Evolutionary conservation across 2,888 invertebrate species (phyloP), one percentile per base, ranked within the genome.

Genomic region (Tricholauxania praeusta): DNA sequence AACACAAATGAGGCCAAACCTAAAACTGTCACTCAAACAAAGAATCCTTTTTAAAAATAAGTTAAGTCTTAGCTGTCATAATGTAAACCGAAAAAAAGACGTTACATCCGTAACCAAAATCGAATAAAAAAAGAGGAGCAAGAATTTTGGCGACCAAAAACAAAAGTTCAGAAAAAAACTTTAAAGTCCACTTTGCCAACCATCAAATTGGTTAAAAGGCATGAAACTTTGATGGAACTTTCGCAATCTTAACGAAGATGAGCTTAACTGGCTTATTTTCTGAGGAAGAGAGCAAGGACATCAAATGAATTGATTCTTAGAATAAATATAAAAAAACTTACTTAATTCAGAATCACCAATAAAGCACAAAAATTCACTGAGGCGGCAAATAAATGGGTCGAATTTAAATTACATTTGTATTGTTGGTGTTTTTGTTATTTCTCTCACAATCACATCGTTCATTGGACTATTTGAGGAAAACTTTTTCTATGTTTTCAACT

Each of bases 181-280:
- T 71, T 59, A 14, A 65, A 55, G 22, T 32, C 57, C 68, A 74
- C 32, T 72, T 71, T 64, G 48, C 57, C 39, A 72, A 71, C 74
- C 67, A 71, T 71, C 67, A 67, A 71, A 71, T 68, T 68, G 68
- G 57, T 68, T 68, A 68, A 72, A 72, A 63, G 68, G 22, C 74
- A 74, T 57, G 22, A 67, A 71, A 72, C 71, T 74, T 71, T 64
- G 51, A 71, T 57, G 71, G 19, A 68, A 68, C 66, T 63, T 51
- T n/a, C n/a, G 5, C n/a, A 64, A 64, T n/a, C 59, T 57, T 49
- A 49, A 57, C 72, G 53, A 69, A 57, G 59, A 68, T 59, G 59
- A 71, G 67, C 39, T 53, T 47, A 10, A 32, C 17, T 32, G 51
- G n/a, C 32, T 52, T 32, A 32, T 53, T 66, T 28, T 28, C 51